These are phyloP conservation scores for Mobula hypostoma DNA, from an alignment of 2,113 vertebrate species.

Conservation along the genomic window DNA sequence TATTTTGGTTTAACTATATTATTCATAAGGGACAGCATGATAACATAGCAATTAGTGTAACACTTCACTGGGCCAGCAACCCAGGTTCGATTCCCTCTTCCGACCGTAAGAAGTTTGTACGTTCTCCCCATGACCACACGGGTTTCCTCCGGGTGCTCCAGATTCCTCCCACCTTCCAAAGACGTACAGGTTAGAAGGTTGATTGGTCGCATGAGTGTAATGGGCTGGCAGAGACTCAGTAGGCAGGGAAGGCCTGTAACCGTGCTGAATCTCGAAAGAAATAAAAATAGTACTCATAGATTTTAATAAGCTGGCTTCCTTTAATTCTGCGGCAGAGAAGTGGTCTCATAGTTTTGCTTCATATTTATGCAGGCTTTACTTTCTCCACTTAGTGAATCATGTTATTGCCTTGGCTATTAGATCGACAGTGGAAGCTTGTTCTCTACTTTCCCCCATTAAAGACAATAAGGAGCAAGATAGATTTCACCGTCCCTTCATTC, in stretches of 20 bases:
- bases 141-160: too few species aligned
- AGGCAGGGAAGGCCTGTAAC: too few species aligned
- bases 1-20: not conserved
- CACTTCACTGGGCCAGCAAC: too few species aligned
- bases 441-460: not conserved
- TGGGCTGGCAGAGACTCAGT: too few species aligned
- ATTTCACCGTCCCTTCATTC: conserved; percentile 8
- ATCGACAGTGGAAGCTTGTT: conserved; percentile 18
- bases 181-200: too few species aligned
- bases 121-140: too few species aligned
- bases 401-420: conserved; percentile 4
- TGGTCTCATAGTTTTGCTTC: not conserved
- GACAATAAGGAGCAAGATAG: conserved; percentile 13
- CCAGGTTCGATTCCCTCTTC: too few species aligned
- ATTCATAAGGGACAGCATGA: not conserved
- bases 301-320: not conserved
- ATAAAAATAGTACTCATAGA: not conserved
- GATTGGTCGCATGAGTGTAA: too few species aligned
- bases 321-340: not conserved
- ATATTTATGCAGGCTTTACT: conserved; percentile 5
- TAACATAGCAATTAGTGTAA: too few species aligned
- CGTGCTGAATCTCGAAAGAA: too few species aligned
- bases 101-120: too few species aligned
- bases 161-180: too few species aligned
- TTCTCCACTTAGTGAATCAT: not conserved